Base-by-base conservation (phyloP, 2,888 invertebrate species). In the Oscheius sp. region DNA sequence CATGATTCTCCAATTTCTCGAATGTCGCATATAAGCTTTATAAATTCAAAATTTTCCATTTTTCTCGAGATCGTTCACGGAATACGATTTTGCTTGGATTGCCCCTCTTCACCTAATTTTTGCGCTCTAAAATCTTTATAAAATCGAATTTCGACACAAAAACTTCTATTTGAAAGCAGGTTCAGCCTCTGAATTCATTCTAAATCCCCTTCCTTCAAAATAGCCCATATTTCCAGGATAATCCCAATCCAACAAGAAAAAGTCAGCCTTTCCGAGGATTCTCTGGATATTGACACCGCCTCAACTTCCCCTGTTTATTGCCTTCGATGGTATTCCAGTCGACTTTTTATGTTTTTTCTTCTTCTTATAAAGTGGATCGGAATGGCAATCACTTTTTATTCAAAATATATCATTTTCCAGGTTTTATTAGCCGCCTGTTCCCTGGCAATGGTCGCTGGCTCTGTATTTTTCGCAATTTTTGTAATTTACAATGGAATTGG, bases 401-500 rank as follows among this genome's bases (percentile, higher is more conserved):
- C 16, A 13, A 59, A 35, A 59, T 29, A 59, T 29, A 6, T 21
- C 55, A 35, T 35, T 6, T 49, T 49, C 21, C 18, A 59, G 71
- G 82, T 83, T 12, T 52, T 82, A 12, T 69, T 79, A 52, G 78
- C 83, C 1, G 82, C 80, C 1, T 35, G 77, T 49, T 76, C 76
- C 46, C 55, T 83, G 9, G 79, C 79, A 0, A 71, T 80, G 18
- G 77, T 83, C 5, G 81, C 82, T 18, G 78, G 77, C 3, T 70
- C 74, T 21, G 80, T 83, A 13, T 81, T 83, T 25, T 66, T 83
- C n/a, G 70, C 80, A 9, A 84, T 84, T 35, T 80, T 78, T 27
- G 52, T 84, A 12, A 80, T 84, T 58, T 84, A 83, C 71, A 81
- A 80, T 49, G 80, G 80, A 18, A 84, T 84, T 45, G 76, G 81